Base-by-base conservation (phyloP, 1,140 invertebrate species). In the Proales similis region DNA sequence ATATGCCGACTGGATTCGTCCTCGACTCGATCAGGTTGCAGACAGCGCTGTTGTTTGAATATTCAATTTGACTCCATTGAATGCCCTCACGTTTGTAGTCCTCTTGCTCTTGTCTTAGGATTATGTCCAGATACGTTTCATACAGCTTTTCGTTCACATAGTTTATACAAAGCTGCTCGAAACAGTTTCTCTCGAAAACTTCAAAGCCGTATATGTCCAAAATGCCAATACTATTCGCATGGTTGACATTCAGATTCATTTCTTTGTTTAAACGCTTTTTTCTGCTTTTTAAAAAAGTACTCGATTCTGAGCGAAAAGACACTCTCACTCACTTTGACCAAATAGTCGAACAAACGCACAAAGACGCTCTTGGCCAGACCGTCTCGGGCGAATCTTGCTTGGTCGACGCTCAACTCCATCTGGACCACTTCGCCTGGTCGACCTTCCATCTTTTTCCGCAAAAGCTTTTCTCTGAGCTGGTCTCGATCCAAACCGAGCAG, bases 141-240 rank as follows among this genome's bases (percentile, higher is more conserved):
- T 86, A 84, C n/a, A 86, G 74, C 70, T 86, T 85, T 72, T 85
- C 84, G 72, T 87, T 86, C 61, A 91, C 91, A 76, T 89, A 95
- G 77, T 95, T 94, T 63, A 93, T 95, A 78, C 89, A 92, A 71
- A 92, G 87, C 73, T 87, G 75, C 71, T 89, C 86, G 76, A 90
- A 90, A 49, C 75, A 83, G 71, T 83, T 83, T 67, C 77, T 75
- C 36, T 78, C 71, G 67, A 84, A 84, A 47, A 84, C 82, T 71
- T 83, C 82, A 71, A 83, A 83, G 4, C 82, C 82, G 68, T 84
- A 83, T 68, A 83, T 83, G 67, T 83, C 82, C 53, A 84, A 67
- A 67, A 84, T 82, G 20, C 82, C 82, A 43, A 82, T 71, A 53
- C 73, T 71, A 33, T 70, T 51, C 14, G 71, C 68, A 36, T 64